Percentiles rank a stretch among this genome's conserved stretches.
These are phyloP conservation scores for Machimus rusticus DNA, from an alignment of 2,888 invertebrate genomes.

Conservation along the genomic window DNA sequence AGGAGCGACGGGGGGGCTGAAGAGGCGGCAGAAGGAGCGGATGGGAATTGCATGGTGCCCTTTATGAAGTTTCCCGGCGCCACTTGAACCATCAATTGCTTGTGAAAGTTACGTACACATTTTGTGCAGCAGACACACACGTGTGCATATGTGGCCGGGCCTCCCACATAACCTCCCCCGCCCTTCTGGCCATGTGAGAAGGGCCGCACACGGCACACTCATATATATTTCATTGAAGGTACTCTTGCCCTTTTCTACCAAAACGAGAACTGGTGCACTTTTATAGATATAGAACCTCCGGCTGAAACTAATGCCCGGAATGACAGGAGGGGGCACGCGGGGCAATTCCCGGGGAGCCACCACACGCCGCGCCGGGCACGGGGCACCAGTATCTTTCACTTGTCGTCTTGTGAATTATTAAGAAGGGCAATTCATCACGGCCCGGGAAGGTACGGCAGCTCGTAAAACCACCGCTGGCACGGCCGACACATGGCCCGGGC, in stretches of 20 bases:
- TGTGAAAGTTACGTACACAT: slow-evolving; percentile 18
- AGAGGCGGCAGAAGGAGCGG: neutral
- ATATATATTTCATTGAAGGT: slow-evolving; percentile 33
- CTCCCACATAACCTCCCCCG: neutral
- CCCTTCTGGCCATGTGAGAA: neutral
- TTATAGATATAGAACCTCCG: slow-evolving; percentile 17
- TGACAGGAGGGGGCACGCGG: neutral
- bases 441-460: neutral
- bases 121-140: neutral
- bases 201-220: neutral
- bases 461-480: neutral
- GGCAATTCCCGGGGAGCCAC: neutral
- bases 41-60: neutral
- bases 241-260: slow-evolving; percentile 2
- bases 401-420: slow-evolving; percentile 37
- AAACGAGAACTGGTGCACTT: slow-evolving; percentile 1
- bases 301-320: neutral
- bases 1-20: neutral
- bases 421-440: slow-evolving; percentile 33
- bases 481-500: neutral
- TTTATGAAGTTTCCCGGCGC: slow-evolving; percentile 32
- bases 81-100: slow-evolving; percentile 41
- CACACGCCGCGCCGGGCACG: neutral
- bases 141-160: neutral
- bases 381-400: slow-evolving; percentile 1